phyloP scores from a whole-genome alignment of 2,888 invertebrate species.

The Diachrysia chrysitis region DNA sequence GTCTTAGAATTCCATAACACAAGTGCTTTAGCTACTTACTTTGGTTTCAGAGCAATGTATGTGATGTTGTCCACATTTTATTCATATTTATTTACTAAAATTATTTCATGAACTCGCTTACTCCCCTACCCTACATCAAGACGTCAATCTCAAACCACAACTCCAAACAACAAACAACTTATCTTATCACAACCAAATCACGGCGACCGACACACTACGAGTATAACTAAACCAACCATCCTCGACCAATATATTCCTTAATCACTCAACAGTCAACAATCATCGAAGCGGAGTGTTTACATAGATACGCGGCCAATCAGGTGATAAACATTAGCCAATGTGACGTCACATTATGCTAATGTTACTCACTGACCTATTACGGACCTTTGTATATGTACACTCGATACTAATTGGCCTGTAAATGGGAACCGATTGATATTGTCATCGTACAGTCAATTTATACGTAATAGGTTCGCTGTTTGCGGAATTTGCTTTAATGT shows the following conservation, averaged over 20 bases:
- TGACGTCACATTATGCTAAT: constrained; percentile 60
- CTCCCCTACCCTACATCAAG: neutral
- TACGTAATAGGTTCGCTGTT: neutral
- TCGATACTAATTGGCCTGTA: constrained; percentile 51
- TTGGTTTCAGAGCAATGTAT: too few species aligned
- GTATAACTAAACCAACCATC: constrained; percentile 28
- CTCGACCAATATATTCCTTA: constrained; percentile 43
- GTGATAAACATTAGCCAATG: constrained; percentile 63
- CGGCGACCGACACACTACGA: constrained; percentile 20
- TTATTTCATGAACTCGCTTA: neutral
- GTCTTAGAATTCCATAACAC: too few species aligned
- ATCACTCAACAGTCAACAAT: constrained; percentile 60
- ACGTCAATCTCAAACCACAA: constrained; percentile 1
- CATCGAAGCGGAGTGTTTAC: constrained; percentile 55
- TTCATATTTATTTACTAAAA: too few species aligned
- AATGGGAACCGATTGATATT: constrained; percentile 50
- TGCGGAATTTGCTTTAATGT: neutral
- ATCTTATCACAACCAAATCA: constrained; percentile 14
- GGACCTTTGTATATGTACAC: constrained; percentile 46
- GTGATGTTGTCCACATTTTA: too few species aligned
- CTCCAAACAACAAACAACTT: constrained; percentile 3
- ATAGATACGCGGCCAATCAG: constrained; percentile 63
- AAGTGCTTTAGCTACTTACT: too few species aligned
- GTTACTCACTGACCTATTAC: constrained; percentile 48
- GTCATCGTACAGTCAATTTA: constrained; percentile 33